phyloP scores from a whole-genome alignment of 2,888 invertebrate species.

The Pseudococcus jackbeardsleyi region DNA sequence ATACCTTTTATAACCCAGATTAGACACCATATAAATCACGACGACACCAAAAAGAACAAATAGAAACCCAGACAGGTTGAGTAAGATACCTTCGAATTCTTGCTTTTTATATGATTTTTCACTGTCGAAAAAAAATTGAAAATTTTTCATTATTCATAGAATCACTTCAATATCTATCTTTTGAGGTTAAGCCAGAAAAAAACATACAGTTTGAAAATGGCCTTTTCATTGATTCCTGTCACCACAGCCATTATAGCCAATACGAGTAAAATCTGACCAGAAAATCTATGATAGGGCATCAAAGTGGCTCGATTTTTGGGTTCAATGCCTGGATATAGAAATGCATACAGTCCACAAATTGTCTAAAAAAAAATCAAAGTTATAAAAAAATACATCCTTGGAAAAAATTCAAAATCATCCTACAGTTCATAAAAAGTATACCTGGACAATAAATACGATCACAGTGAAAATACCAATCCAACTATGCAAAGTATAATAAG shows the following conservation, averaged over 20 bases:
- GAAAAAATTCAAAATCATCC: neutral
- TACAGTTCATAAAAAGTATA: constrained; percentile 68
- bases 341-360: constrained; percentile 73
- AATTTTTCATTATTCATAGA: neutral
- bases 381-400: no score
- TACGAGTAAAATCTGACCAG: constrained; percentile 82
- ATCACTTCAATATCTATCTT: neutral
- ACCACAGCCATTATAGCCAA: constrained; percentile 78
- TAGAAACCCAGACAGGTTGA: constrained; percentile 80
- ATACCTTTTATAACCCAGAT: constrained; percentile 79
- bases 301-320: constrained; percentile 75
- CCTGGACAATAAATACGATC: constrained; percentile 81
- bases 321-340: constrained; percentile 80
- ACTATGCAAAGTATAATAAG: constrained; percentile 78
- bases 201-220: constrained; percentile 74
- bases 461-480: constrained; percentile 84
- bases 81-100: constrained; percentile 74
- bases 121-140: neutral
- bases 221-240: constrained; percentile 84
- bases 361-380: constrained; percentile 7
- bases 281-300: constrained; percentile 82
- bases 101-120: neutral
- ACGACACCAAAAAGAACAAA: constrained; percentile 78
- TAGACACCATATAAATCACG: constrained; percentile 80
- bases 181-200: neutral